Evolutionary conservation across 2,113 vertebrate species (phyloP).

Genomic region (Zosterops japonicus): DNA sequence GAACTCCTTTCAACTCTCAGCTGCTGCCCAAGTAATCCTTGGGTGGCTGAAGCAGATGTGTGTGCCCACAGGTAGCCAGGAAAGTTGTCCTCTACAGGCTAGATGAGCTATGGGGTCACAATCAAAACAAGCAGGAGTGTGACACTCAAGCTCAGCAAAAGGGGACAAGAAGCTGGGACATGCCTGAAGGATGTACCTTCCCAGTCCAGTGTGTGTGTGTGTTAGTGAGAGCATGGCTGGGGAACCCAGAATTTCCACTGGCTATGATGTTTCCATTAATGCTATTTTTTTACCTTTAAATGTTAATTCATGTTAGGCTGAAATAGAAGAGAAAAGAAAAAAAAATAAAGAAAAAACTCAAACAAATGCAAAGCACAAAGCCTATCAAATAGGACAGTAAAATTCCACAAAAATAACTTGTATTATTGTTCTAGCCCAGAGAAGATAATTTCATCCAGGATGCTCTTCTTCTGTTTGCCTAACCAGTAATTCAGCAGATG

Average conservation of each 20-base stretch:
- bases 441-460: neutral
- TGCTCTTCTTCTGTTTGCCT: neutral
- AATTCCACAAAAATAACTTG: neutral
- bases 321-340: neutral
- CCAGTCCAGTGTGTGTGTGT: neutral
- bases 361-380: neutral
- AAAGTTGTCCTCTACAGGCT: neutral
- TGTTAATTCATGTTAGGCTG: neutral
- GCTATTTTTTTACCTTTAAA: neutral
- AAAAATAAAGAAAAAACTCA: neutral
- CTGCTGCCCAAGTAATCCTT: neutral
- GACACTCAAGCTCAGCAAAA: neutral
- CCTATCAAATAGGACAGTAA: neutral
- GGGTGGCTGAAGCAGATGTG: neutral
- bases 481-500: neutral
- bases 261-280: neutral
- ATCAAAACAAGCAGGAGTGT: neutral
- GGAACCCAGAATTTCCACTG: fast-evolving
- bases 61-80: neutral
- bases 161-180: neutral
- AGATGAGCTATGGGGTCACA: neutral
- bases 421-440: neutral
- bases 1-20: neutral
- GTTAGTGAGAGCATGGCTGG: fast-evolving
- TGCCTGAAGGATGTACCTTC: neutral